Base-by-base conservation (phyloP, 2,113 vertebrate genomes). In the Pogona vitticeps region DNA sequence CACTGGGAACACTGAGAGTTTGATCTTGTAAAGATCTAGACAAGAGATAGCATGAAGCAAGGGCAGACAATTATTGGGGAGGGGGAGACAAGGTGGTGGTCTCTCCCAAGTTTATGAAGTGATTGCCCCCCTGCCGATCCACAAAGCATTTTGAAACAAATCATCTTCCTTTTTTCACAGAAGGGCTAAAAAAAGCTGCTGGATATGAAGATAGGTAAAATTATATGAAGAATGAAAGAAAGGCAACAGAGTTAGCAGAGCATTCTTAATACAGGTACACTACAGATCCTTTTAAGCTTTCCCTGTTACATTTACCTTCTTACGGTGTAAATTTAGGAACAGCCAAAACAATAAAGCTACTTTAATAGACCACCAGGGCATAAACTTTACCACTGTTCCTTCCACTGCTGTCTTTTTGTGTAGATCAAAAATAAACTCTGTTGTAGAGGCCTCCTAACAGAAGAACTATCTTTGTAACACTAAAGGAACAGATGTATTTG, bases 291-390 rank as follows among this genome's bases (percentile, higher is more conserved):
- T 68, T 46, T 42, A 67, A 42, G 21, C 58, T 63, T 80, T 40
- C 33, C 36, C 59, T n/a, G 63, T 80, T 63, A 23, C 21, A 68
- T 6, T 68, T 68, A 68, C 81, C 58, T 86, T 23, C 46, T 1
- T 15, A 85, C 21, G 9, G 68, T 23, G n/a, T 67, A 56, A 61
- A 92, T 80, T n/a, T 12, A 82, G 46, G 86, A 91, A 79, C 3
- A 58, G 15, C 4, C 38, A 76, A 83, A 21, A 83, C 76, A 21
- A 18, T 7, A 2, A 1, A 80, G 38, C 1, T 80, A n/a, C n/a
- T 23, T 31, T 46, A 86, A 61, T 89, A 18, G 75, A 0, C 3
- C 6, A 40, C 85, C 88, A 0, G 0, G 65, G 86, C 75, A 61
- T 46, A 59, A 85, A 26, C 31, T 31, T 36, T 70, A 0, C 0